Percentiles rank a stretch among this genome's conserved stretches.
phyloP scores from a whole-genome alignment of 2,113 vertebrate species.

The Todiramphus saurophagus region DNA sequence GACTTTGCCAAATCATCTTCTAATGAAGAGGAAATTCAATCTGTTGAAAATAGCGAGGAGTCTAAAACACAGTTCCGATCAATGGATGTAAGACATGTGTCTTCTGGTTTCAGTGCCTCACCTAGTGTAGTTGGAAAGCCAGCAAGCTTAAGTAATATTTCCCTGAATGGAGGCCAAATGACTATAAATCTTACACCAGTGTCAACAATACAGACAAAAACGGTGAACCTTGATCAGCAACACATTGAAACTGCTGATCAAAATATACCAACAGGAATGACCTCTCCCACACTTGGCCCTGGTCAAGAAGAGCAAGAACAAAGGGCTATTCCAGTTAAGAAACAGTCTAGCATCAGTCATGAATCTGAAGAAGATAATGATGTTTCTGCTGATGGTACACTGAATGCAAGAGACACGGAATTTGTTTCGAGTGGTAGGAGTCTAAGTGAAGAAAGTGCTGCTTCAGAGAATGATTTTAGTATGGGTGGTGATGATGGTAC shows the following conservation, averaged over 20 bases:
- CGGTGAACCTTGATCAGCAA: constrained; percentile 74
- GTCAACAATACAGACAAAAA: constrained; percentile 75
- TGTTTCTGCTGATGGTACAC: constrained; percentile 65
- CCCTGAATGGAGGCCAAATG: constrained; percentile 87
- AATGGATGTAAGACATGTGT: constrained; percentile 82
- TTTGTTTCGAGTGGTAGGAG: constrained; percentile 80
- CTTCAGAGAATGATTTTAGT: constrained; percentile 79
- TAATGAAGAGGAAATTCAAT: constrained; percentile 81
- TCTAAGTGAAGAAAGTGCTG: constrained; percentile 77
- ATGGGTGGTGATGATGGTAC: constrained; percentile 75
- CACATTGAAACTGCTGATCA: constrained; percentile 74
- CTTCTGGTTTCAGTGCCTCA: constrained; percentile 83
- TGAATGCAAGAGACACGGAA: constrained; percentile 78
- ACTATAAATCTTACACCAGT: constrained; percentile 80
- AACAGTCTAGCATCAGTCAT: constrained; percentile 64
- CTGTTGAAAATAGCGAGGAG: constrained; percentile 77
- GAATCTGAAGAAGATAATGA: constrained; percentile 78
- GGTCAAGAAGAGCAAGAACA: constrained; percentile 76
- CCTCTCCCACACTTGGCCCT: constrained; percentile 65
- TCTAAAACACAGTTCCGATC: constrained; percentile 87
- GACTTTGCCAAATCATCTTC: constrained; percentile 92
- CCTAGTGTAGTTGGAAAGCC: constrained; percentile 80
- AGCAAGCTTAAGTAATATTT: constrained; percentile 80
- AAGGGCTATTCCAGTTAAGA: constrained; percentile 66
- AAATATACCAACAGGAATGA: constrained; percentile 63